These are phyloP conservation scores for Rattus norvegicus DNA, from an alignment of 2,113 vertebrate species.

Conservation along the genomic window GRCr8 NC_086019.1:85928501-85929000, in stretches of 20 bases:
- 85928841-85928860: neutral
- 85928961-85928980: neutral
- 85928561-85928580: neutral
- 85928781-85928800: constrained; percentile 32
- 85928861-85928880: neutral
- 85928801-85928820: neutral
- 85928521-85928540: neutral
- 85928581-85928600: neutral
- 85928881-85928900: neutral
- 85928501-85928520: neutral
- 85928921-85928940: too few species aligned
- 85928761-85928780: constrained; percentile 32
- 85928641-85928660: neutral
- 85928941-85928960: rapidly evolving
- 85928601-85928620: neutral
- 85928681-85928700: constrained; percentile 19
- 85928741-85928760: constrained; percentile 73
- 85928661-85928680: neutral
- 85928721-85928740: constrained; percentile 76
- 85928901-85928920: rapidly evolving
- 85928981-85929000: neutral
- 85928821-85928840: neutral
- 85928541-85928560: neutral
- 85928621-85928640: neutral
- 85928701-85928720: constrained; percentile 67